Percentiles rank a stretch among this genome's conserved stretches.
phyloP scores from a whole-genome alignment of 1,140 invertebrate genomes.

The Euwallacea similis region DNA sequence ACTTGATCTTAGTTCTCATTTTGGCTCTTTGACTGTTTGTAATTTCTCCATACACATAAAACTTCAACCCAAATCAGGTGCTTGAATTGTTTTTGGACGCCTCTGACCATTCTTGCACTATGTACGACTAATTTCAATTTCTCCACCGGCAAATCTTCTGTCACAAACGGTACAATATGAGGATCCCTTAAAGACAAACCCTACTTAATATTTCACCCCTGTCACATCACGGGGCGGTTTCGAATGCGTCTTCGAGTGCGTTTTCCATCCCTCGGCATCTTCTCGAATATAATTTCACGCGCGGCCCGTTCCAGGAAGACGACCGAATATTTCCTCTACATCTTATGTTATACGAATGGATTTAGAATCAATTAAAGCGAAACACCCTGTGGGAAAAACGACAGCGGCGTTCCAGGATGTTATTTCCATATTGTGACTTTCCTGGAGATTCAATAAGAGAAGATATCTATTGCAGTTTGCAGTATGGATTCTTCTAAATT shows the following conservation, averaged over 20 bases:
- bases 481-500: too few species aligned
- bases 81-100: too few species aligned
- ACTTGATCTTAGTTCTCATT: too few species aligned
- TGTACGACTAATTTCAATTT: too few species aligned
- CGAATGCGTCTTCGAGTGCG: slow-evolving; percentile 18
- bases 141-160: background rate
- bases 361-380: slow-evolving; percentile 17
- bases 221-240: background rate
- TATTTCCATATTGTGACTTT: too few species aligned
- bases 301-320: slow-evolving; percentile 16
- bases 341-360: slow-evolving; percentile 22
- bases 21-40: too few species aligned
- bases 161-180: background rate
- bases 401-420: too few species aligned
- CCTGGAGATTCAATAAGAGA: too few species aligned
- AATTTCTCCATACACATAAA: too few species aligned
- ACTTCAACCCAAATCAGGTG: too few species aligned
- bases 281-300: slow-evolving; percentile 29
- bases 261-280: slow-evolving; percentile 12
- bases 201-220: slow-evolving; percentile 19
- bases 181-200: background rate
- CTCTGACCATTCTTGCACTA: too few species aligned
- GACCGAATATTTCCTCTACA: slow-evolving; percentile 13
- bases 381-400: slow-evolving; percentile 16
- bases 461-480: too few species aligned